Percentiles rank a stretch among this genome's conserved stretches.
phyloP scores from a whole-genome alignment of 2,888 invertebrate genomes.

The Ditylenchus weischeri region DNA sequence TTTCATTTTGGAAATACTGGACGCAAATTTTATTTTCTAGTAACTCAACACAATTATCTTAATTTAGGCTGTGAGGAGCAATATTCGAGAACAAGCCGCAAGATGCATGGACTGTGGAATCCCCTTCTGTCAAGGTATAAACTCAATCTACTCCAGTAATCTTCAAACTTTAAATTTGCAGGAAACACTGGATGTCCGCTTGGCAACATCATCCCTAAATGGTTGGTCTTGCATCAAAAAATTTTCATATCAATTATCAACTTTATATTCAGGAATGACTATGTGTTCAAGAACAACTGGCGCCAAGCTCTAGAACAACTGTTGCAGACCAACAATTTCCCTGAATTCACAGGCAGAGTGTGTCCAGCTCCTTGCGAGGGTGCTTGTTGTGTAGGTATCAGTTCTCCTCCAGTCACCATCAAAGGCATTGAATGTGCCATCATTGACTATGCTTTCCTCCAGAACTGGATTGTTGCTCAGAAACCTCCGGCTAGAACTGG shows the following conservation, averaged over 20 bases:
- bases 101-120: constrained; percentile 98
- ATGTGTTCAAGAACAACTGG: constrained; percentile 80
- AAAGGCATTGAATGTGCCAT: constrained; percentile 98
- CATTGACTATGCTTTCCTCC: constrained; percentile 94
- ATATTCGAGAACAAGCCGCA: constrained; percentile 84
- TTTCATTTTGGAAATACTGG: constrained; percentile 59
- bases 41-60: constrained; percentile 51
- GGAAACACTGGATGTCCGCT: constrained; percentile 19
- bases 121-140: constrained; percentile 74
- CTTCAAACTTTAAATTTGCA: background rate
- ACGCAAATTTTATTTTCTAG: constrained; percentile 60
- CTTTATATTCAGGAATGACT: constrained; percentile 71
- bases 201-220: constrained; percentile 94
- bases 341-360: constrained; percentile 71
- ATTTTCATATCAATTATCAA: too few species aligned
- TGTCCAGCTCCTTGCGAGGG: constrained; percentile 92
- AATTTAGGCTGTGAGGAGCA: constrained; percentile 71
- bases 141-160: constrained; percentile 14
- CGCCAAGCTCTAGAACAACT: constrained; percentile 85
- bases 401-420: constrained; percentile 92
- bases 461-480: constrained; percentile 77
- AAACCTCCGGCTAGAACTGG: constrained; percentile 74
- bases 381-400: constrained; percentile 91
- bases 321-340: constrained; percentile 96
- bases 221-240: constrained; percentile 58